These are phyloP conservation scores for Endotricha flammealis DNA, from an alignment of 2,888 invertebrate species.

Conservation along the genomic window DNA sequence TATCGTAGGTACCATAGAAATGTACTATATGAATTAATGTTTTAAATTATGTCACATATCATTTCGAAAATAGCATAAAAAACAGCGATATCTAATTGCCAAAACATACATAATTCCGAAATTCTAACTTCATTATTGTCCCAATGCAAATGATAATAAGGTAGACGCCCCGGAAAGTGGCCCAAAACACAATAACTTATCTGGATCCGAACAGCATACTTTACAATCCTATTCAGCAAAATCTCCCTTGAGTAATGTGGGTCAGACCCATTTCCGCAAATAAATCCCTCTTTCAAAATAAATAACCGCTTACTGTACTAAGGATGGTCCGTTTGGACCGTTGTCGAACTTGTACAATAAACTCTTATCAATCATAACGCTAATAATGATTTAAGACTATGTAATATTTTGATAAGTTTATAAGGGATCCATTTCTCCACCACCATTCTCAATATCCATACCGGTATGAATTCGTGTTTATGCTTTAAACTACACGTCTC, in stretches of 20 bases:
- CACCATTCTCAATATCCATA: no score
- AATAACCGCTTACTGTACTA: slow-evolving; percentile 51
- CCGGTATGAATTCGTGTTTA: no score
- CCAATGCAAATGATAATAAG: no score
- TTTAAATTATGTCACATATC: no score
- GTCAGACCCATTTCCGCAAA: slow-evolving; percentile 67
- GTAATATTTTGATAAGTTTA: no score
- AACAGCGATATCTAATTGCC: no score
- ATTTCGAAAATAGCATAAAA: neutral
- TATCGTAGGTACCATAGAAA: no score
- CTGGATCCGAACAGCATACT: slow-evolving; percentile 55
- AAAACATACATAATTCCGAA: no score
- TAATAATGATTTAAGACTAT: neutral
- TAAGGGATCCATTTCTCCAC: no score
- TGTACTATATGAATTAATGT: no score
- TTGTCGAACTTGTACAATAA: slow-evolving; percentile 36
- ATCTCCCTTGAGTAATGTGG: slow-evolving; percentile 71
- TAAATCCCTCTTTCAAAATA: slow-evolving; percentile 68
- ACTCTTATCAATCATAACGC: slow-evolving; percentile 21
- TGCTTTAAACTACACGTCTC: no score
- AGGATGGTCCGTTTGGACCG: slow-evolving; percentile 28
- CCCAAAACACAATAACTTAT: slow-evolving; percentile 57
- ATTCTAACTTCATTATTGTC: no score
- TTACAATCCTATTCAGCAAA: slow-evolving; percentile 63
- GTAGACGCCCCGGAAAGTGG: slow-evolving; percentile 27